Percentiles rank a stretch among this genome's conserved stretches.
phyloP scores from a whole-genome alignment of 2,113 vertebrate genomes.

The Elanoides forficatus region DNA sequence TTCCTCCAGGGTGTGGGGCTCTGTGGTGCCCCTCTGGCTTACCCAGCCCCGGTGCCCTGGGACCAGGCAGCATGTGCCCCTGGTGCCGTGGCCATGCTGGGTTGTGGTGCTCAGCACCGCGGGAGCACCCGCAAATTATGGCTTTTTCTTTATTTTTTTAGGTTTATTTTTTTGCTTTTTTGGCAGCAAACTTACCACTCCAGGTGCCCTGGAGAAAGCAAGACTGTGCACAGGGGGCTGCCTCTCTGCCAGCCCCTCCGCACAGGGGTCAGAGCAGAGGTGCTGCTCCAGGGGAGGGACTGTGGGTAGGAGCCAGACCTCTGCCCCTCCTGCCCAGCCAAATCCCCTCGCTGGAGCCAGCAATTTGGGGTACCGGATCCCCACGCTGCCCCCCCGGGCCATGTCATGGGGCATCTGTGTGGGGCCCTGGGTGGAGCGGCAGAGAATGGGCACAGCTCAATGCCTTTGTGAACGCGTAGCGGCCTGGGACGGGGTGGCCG shows the following conservation, averaged over 20 bases:
- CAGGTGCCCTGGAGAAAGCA: neutral
- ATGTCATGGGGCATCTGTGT: neutral
- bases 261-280: neutral
- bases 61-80: accelerated
- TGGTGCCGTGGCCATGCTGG: accelerated
- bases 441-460: slow-evolving; percentile 7
- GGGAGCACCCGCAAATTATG: slow-evolving; percentile 28
- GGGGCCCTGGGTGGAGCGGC: accelerated
- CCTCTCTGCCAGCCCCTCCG: neutral
- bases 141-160: slow-evolving; percentile 18
- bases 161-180: neutral
- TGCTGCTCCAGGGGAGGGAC: neutral
- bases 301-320: neutral
- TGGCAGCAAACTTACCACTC: slow-evolving; percentile 2
- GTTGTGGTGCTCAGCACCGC: neutral
- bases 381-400: neutral
- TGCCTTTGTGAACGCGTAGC: neutral
- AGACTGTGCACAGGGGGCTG: neutral
- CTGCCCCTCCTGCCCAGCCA: neutral
- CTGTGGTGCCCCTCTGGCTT: neutral
- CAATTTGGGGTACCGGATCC: neutral
- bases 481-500: neutral
- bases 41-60: neutral
- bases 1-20: neutral
- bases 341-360: neutral